Evolutionary conservation across 2,888 invertebrate genomes (phyloP).

Genomic region (Holacanthella duospinosa): DNA sequence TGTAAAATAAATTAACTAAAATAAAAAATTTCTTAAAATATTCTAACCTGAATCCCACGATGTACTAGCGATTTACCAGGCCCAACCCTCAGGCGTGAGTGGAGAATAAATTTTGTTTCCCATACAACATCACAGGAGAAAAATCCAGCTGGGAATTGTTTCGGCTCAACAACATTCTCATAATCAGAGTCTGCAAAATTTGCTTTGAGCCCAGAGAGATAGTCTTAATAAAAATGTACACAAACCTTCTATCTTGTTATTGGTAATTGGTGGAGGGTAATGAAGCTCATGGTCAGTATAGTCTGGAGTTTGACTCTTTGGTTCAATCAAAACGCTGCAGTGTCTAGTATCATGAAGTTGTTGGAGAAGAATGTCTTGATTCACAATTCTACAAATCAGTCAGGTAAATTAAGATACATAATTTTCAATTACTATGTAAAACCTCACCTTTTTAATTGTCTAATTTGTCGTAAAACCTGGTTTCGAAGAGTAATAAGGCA

Average conservation of each 20-base stretch:
- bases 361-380: constrained; percentile 58
- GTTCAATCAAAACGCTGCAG: constrained; percentile 57
- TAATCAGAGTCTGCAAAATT: neutral
- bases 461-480: constrained; percentile 15
- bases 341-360: constrained; percentile 55
- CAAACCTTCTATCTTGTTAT: neutral
- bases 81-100: constrained; percentile 58
- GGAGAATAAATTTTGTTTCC: constrained; percentile 57
- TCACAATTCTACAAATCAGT: constrained; percentile 53
- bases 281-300: neutral
- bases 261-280: neutral
- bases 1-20: neutral
- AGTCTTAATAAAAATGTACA: too few relatives aligned
- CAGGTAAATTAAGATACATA: neutral
- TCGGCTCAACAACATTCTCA: neutral
- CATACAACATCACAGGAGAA: constrained; percentile 66
- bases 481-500: constrained; percentile 15
- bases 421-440: neutral
- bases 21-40: neutral
- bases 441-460: constrained; percentile 18
- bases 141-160: constrained; percentile 47
- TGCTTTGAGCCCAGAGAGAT: neutral
- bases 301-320: constrained; percentile 42
- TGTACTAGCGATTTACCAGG: constrained; percentile 52
- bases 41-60: constrained; percentile 45